Conservation (phyloP, 2,888 invertebrate species). For the Megalurothrips usitatus region DNA sequence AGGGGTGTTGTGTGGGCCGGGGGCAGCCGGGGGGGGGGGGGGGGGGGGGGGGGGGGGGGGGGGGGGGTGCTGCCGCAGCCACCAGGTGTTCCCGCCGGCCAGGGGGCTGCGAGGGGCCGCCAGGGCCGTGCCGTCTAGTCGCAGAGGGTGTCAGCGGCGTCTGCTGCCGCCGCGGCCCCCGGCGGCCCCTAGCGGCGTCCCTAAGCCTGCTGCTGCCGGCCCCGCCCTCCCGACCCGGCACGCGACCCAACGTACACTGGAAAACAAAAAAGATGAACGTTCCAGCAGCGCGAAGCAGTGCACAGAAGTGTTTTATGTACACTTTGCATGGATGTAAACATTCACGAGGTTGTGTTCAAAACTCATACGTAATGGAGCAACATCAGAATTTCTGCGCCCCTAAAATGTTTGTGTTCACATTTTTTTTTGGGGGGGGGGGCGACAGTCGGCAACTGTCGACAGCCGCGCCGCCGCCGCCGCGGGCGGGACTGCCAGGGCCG, state of each 20-base stretch:
- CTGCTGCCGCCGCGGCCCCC: not conserved
- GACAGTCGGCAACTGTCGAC: no score
- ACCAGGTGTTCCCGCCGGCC: slow-evolving; percentile 16
- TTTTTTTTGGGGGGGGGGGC: no score
- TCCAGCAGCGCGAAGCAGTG: no score
- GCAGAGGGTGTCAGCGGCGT: not conserved
- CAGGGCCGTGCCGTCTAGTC: not conserved
- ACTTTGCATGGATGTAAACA: no score
- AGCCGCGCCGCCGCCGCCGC: no score
- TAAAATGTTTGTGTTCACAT: no score
- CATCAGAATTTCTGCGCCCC: no score
- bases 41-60: not conserved
- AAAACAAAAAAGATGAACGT: not conserved
- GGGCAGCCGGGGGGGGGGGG: not conserved
- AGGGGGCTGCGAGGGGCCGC: no score
- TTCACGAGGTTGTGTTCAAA: no score
- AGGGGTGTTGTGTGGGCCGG: not conserved
- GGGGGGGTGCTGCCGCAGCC: not conserved
- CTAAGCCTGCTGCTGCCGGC: not conserved
- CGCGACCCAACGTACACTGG: not conserved
- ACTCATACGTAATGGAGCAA: no score
- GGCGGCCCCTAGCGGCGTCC: not conserved
- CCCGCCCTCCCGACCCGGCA: not conserved
- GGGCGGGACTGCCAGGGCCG: no score
- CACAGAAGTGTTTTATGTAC: no score